These are phyloP conservation scores for Etheostoma nigrum DNA, from an alignment of 2,797 vertebrate species.

Conservation along the genomic window DNA sequence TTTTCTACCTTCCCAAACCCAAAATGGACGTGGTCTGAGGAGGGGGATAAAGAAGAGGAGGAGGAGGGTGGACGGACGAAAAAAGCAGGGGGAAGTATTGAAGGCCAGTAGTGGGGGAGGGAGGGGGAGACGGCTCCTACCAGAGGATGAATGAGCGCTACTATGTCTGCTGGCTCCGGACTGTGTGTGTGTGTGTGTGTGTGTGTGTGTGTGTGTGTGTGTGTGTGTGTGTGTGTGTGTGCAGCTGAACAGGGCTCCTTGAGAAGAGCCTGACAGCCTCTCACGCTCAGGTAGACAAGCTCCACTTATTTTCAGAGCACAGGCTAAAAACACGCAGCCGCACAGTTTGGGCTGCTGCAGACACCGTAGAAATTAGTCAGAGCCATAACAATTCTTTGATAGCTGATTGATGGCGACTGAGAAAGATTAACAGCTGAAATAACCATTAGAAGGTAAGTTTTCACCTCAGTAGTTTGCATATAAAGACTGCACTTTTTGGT, in stretches of 20 bases:
- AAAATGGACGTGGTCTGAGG: conserved; percentile 71
- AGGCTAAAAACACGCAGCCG: conserved; percentile 30
- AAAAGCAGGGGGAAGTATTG: conserved; percentile 67
- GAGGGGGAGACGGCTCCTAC: conserved; percentile 42
- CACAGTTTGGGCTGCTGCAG: conserved; percentile 57
- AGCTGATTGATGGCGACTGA: no score
- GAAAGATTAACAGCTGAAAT: no score
- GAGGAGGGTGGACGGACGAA: conserved; percentile 50
- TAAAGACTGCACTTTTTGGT: neutral
- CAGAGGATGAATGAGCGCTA: conserved; percentile 81
- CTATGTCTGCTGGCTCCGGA: conserved; percentile 77
- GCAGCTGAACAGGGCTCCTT: conserved; percentile 60
- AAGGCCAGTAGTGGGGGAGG: conserved; percentile 55
- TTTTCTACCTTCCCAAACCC: conserved; percentile 69
- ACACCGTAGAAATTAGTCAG: conserved; percentile 36
- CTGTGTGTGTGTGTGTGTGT: conserved; percentile 27
- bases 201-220: conserved; percentile 30
- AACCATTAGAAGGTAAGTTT: neutral
- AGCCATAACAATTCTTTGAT: neutral
- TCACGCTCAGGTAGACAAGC: conserved; percentile 74
- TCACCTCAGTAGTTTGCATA: neutral
- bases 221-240: conserved; percentile 38
- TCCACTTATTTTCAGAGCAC: conserved; percentile 62
- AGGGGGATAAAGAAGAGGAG: conserved; percentile 46
- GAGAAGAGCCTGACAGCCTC: conserved; percentile 64